Conservation (phyloP, 1,140 invertebrate genomes). For the Portunus trituberculatus region DNA sequence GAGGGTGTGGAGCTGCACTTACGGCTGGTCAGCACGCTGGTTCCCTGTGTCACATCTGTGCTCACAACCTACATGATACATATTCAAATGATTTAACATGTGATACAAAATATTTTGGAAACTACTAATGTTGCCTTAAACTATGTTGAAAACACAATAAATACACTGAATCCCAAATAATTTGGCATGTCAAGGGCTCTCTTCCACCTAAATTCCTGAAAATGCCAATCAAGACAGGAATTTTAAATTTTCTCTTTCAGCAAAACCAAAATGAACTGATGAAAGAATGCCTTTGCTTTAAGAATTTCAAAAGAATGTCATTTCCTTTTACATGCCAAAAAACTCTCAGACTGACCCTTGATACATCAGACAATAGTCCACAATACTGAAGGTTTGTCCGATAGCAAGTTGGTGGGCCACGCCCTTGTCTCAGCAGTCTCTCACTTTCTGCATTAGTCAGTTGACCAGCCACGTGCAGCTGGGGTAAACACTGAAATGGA, state of each 20-base stretch:
- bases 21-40: slow-evolving; percentile 86
- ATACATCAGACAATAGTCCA: slow-evolving; percentile 23
- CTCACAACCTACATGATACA: slow-evolving; percentile 58
- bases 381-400: slow-evolving; percentile 21
- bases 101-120: background rate
- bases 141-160: background rate
- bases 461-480: slow-evolving; percentile 17
- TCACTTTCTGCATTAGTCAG: slow-evolving; percentile 22
- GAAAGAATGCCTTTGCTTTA: background rate
- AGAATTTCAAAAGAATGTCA: background rate
- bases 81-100: background rate
- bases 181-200: background rate
- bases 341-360: background rate
- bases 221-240: background rate
- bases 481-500: slow-evolving; percentile 12
- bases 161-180: background rate
- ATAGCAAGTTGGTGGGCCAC: slow-evolving; percentile 18
- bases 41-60: slow-evolving; percentile 69
- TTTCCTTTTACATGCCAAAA: background rate
- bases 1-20: slow-evolving; percentile 97
- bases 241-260: background rate
- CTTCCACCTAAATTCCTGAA: background rate
- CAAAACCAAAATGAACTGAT: background rate
- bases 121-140: background rate
- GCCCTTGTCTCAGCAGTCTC: background rate